A percentile compares a stretch with the other conserved stretches of the same genome.
phyloP scores from a whole-genome alignment of 2,113 vertebrate species.

The Bucco capensis region DNA sequence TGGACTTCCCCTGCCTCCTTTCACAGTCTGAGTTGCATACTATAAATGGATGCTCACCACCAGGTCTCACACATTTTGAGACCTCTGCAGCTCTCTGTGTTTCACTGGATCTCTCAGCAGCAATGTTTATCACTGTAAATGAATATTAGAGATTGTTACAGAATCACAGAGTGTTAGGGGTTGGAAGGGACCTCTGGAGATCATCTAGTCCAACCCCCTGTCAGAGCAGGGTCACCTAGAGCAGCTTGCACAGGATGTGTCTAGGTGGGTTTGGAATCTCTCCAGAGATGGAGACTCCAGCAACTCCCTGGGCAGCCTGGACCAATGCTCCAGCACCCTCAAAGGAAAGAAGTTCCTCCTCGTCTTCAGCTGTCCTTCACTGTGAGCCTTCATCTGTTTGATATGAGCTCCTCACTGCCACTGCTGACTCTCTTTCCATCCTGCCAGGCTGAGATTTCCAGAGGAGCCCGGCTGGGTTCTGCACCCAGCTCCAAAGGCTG shows the following conservation, averaged over 20 bases:
- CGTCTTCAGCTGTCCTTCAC: too few species aligned
- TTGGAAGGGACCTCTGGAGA: too few species aligned
- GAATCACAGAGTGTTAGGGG: too few species aligned
- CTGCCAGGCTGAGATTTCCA: background rate
- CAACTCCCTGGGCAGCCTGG: too few species aligned
- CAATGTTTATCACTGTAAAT: background rate
- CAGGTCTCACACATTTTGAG: background rate
- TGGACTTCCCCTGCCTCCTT: background rate
- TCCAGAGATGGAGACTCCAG: too few species aligned
- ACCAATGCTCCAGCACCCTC: too few species aligned
- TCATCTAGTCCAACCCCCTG: too few species aligned
- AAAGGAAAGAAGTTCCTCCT: too few species aligned
- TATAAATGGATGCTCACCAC: background rate
- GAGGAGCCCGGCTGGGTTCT: rapidly evolving
- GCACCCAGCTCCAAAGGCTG: background rate
- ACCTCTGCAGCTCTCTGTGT: background rate
- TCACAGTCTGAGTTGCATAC: background rate
- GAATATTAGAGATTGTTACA: background rate
- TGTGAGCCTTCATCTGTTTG: background rate
- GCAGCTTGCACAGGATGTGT: too few species aligned
- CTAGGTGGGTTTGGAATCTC: too few species aligned
- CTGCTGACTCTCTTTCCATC: background rate
- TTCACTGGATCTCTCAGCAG: background rate
- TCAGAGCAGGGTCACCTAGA: too few species aligned
- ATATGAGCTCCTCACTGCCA: background rate